A percentile compares a stretch with the other conserved stretches of the same genome.
Evolutionary conservation across 2,797 vertebrate species (phyloP).

Genomic region (Simalia tracyae): DNA sequence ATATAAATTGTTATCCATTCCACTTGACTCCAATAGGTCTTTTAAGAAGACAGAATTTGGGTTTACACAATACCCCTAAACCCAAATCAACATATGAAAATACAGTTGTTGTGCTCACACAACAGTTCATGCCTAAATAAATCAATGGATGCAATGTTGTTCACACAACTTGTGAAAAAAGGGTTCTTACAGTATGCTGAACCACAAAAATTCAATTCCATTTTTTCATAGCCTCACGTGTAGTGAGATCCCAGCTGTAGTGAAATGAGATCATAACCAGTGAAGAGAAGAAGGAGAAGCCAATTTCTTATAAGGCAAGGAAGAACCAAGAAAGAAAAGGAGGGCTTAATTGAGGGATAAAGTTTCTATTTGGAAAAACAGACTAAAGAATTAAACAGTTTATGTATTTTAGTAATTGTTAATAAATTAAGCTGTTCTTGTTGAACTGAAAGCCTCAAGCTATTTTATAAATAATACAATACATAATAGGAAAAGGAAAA

Average conservation of each 20-base stretch:
- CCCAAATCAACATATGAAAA: not conserved
- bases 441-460: not conserved
- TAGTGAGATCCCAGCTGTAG: not conserved
- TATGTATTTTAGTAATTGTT: not conserved
- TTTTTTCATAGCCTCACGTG: not conserved
- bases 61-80: not conserved
- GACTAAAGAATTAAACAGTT: not conserved
- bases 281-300: not conserved
- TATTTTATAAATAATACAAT: not conserved
- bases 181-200: not conserved
- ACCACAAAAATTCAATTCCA: not conserved
- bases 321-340: not conserved
- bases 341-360: not conserved
- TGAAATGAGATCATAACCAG: not conserved
- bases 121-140: not conserved
- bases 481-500: not conserved
- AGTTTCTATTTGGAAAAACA: not conserved
- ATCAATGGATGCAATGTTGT: not conserved
- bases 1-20: not conserved
- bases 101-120: not conserved
- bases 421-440: not conserved
- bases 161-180: not conserved
- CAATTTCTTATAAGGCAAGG: not conserved
- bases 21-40: not conserved
- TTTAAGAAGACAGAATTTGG: not conserved